A percentile compares a stretch with the other conserved stretches of the same genome.
Evolutionary conservation across 2,797 vertebrate species (phyloP).

Genomic region (Psittacula derbiana): DNA sequence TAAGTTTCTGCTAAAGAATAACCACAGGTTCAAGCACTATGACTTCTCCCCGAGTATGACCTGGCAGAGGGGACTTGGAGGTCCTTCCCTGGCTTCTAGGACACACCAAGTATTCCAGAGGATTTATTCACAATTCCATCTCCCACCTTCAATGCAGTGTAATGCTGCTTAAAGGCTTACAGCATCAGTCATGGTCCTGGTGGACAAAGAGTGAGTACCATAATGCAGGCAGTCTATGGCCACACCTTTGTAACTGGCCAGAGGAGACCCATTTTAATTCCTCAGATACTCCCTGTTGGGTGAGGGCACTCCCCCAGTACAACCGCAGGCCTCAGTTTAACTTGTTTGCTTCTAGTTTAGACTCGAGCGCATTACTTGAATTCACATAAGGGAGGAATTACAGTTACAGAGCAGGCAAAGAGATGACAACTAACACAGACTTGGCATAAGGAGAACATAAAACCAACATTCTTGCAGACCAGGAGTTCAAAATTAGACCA

Average conservation of each 20-base stretch:
- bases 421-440: background rate
- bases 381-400: background rate
- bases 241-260: background rate
- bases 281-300: background rate
- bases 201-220: background rate
- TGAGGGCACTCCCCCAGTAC: background rate
- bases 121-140: background rate
- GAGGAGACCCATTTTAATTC: background rate
- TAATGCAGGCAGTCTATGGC: background rate
- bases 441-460: background rate
- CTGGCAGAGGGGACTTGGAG: background rate
- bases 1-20: background rate
- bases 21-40: background rate
- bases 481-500: background rate
- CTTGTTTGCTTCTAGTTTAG: background rate
- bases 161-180: background rate
- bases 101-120: background rate
- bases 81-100: background rate
- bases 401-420: background rate
- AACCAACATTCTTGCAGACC: background rate
- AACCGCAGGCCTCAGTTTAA: fast-evolving
- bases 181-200: background rate
- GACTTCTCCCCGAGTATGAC: background rate
- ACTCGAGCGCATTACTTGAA: background rate
- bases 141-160: fast-evolving